A percentile compares a stretch with the other conserved stretches of the same genome.
phyloP scores from a whole-genome alignment of 1,140 invertebrate genomes.

The Pogonomyrmex barbatus region DNA sequence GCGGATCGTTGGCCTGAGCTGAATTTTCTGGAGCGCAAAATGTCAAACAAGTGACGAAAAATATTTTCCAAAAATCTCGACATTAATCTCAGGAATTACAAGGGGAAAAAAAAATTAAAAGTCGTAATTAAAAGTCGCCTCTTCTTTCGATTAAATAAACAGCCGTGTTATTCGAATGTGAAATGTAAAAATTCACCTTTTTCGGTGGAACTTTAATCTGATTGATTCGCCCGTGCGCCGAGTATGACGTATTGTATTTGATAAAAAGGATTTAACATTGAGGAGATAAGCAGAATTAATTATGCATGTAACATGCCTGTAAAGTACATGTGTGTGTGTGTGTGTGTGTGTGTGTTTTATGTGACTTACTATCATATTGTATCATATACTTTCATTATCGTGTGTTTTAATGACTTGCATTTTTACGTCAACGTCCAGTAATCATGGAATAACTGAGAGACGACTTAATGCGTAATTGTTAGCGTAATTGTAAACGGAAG shows the following conservation, averaged over 20 bases:
- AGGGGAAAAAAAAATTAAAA: background rate
- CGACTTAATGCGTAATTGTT: background rate
- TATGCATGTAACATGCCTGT: background rate
- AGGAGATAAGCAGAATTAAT: background rate
- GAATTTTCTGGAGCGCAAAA: background rate
- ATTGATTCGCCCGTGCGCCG: background rate
- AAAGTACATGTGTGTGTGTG: background rate
- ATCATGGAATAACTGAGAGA: background rate
- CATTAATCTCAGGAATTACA: background rate
- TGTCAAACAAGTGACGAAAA: background rate
- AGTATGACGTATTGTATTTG: background rate
- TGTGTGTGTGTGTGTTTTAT: background rate
- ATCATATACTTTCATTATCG: constrained; percentile 8
- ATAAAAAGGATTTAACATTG: background rate
- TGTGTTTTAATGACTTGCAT: background rate
- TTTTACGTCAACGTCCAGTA: background rate
- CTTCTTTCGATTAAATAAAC: background rate
- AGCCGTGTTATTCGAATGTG: background rate
- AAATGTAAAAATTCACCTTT: background rate
- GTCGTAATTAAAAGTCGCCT: background rate
- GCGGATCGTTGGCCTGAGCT: background rate
- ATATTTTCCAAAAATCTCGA: background rate
- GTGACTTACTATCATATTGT: background rate
- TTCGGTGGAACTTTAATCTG: background rate
- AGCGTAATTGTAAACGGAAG: background rate